Conservation (phyloP, 2,888 invertebrate species). For the Heliconius cydno region DNA sequence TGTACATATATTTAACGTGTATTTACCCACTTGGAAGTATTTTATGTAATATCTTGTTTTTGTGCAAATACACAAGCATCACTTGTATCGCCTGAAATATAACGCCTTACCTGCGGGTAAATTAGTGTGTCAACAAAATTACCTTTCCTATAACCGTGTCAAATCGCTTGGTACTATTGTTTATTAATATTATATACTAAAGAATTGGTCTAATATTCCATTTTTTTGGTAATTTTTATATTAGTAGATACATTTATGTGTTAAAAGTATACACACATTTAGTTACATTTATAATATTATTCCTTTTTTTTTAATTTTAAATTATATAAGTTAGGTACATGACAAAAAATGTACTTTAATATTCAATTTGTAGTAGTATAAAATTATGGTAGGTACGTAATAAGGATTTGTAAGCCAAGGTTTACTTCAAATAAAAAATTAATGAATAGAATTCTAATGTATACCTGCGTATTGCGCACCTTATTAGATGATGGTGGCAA, state of each 20-base stretch:
- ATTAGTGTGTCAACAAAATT: background rate
- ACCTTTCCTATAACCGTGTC: background rate
- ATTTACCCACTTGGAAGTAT: no score
- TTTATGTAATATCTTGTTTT: background rate
- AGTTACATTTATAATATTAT: background rate
- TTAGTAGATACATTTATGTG: background rate
- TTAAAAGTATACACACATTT: background rate
- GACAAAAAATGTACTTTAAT: background rate
- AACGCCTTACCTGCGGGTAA: background rate
- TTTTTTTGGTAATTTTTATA: background rate
- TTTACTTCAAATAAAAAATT: background rate
- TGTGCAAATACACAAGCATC: background rate
- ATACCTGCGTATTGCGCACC: background rate
- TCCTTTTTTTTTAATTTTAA: background rate
- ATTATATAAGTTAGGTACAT: background rate
- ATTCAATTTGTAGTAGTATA: background rate
- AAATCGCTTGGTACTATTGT: background rate
- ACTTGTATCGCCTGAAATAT: background rate
- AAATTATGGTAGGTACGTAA: background rate
- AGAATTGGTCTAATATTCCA: background rate
- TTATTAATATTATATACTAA: background rate
- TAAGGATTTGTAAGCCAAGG: slow-evolving; percentile 6
- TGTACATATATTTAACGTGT: no score
- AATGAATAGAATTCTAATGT: background rate
- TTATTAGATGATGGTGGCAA: background rate